phyloP scores from a whole-genome alignment of 2,113 vertebrate species.

The Tragelaphus scriptus region DNA sequence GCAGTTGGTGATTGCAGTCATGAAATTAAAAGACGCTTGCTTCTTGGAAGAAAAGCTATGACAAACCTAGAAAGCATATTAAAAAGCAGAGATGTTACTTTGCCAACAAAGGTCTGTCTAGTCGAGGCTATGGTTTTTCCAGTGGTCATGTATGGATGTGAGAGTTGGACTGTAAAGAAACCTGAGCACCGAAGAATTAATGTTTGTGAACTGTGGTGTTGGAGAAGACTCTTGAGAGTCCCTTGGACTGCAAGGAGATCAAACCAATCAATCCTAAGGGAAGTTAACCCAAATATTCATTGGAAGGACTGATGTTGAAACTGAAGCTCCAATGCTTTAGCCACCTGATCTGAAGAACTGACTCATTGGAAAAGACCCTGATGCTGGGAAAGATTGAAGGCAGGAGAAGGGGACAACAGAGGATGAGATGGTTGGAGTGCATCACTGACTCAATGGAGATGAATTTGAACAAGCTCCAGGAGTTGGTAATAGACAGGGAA shows the following conservation, averaged over 20 bases:
- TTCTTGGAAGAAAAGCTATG: neutral
- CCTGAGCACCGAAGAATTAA: accelerated
- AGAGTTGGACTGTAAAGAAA: neutral
- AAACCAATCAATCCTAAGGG: neutral
- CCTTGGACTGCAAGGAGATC: neutral
- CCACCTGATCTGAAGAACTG: neutral
- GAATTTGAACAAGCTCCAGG: neutral
- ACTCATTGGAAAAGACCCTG: neutral
- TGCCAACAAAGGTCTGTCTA: neutral
- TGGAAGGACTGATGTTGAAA: neutral
- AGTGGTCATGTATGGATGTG: neutral
- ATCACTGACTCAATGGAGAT: neutral
- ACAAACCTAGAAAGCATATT: neutral
- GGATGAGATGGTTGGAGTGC: neutral
- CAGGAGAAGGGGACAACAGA: neutral
- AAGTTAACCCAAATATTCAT: neutral
- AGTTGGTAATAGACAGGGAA: neutral
- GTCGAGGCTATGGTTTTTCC: neutral
- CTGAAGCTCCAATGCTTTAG: neutral
- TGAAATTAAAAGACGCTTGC: neutral
- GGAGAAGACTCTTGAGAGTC: neutral
- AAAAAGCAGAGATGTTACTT: neutral
- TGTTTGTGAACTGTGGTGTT: neutral
- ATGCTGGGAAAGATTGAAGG: neutral
- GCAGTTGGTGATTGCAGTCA: neutral